Percentiles rank a stretch among this genome's conserved stretches.
Evolutionary conservation across 2,113 vertebrate genomes (phyloP).

Genomic region (Catharus minimus): DNA sequence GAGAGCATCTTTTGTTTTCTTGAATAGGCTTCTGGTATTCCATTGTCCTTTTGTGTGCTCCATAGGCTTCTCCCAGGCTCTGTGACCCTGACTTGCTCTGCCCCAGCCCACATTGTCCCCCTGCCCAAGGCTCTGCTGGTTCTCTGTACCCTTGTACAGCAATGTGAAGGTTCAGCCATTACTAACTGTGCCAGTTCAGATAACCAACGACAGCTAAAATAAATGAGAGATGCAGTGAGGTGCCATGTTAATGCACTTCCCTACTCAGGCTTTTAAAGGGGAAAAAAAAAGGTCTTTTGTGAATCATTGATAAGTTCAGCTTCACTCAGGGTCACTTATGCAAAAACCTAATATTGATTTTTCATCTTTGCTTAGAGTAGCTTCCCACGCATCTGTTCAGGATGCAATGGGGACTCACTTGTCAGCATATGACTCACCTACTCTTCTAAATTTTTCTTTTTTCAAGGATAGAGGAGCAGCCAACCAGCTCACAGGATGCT

Average conservation of each 20-base stretch:
- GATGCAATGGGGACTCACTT: conserved; percentile 47
- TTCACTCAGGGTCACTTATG: conserved; percentile 59
- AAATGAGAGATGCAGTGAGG: neutral
- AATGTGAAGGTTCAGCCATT: neutral
- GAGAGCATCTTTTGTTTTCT: neutral
- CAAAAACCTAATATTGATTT: conserved; percentile 60
- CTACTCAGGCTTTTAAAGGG: conserved; percentile 32
- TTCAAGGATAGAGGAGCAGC: conserved; percentile 14
- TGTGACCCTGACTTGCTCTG: neutral
- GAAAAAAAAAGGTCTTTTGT: conserved; percentile 11
- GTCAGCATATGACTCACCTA: conserved; percentile 60
- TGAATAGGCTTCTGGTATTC: neutral
- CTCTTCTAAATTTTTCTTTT: conserved; percentile 53
- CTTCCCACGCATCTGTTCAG: conserved; percentile 48
- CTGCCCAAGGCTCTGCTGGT: neutral
- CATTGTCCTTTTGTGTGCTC: neutral
- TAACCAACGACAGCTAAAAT: neutral
- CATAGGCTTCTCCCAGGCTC: neutral
- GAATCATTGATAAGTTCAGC: conserved; percentile 53
- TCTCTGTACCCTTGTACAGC: neutral
- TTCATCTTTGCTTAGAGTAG: conserved; percentile 40
- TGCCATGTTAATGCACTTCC: conserved; percentile 7
- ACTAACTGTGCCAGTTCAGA: neutral
- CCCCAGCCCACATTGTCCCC: fast-evolving
- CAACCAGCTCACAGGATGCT: conserved; percentile 29